Base-by-base conservation (phyloP, 1,140 invertebrate species). In the Calephelis nemesis region DNA sequence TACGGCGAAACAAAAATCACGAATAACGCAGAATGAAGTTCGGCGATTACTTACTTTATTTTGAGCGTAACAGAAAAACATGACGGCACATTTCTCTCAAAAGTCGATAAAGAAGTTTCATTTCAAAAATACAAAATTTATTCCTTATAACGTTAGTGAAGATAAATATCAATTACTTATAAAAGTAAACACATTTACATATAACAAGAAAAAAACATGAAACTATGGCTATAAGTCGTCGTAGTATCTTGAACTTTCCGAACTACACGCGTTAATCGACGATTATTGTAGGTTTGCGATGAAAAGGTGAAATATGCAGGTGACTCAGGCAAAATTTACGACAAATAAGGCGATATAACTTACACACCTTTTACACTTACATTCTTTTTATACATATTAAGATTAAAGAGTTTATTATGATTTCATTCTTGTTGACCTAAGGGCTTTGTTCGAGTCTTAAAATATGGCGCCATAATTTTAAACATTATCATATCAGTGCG, bases 381-480 rank as follows among this genome's bases (percentile, higher is more conserved):
- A 60, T 60, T 60, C 58, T 60, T 60, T 60, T 40, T 12, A 8
- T 60, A 19, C 39, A 39, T 40, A 60, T 60, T 12, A 19, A 60
- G 54, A 60, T 60, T n/a, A 39, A 30, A 60, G n/a, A 7, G 30
- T 60, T 60, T 42, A 60, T 60, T 11, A 39, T 12, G 6, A 40
- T 60, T 8, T 39, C 12, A 6, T 60, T 40, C 30, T 7, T n/a
- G 52, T 58, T 58, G 58, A 60, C 58, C 39, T 60, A 60, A 60
- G 39, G 30, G 58, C 58, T 60, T 60, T 60, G 58, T 60, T 60
- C 39, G n/a, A 30, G n/a, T n/a, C 30, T n/a, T 60, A 40, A 60
- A 39, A 40, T 60, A 60, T 60, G 39, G 58, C 19, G 12, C 39
- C 58, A 60, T 40, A 60, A 39, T 8, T 40, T 39, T 40, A 39